phyloP scores from a whole-genome alignment of 2,113 vertebrate species.

The Accipiter virgatus region DNA sequence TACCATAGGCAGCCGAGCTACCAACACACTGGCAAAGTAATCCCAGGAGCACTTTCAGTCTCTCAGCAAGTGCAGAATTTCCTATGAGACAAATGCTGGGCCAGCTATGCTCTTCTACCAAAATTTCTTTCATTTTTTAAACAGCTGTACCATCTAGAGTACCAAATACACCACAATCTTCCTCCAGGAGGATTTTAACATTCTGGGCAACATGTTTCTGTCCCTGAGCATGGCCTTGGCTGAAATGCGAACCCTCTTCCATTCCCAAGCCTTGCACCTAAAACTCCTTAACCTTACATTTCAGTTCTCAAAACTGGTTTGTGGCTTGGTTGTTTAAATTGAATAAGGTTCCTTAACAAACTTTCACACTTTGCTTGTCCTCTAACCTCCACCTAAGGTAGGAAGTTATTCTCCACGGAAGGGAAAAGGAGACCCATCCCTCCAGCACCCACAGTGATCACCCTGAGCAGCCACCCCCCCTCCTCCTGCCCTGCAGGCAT shows the following conservation, averaged over 20 bases:
- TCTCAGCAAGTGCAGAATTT: not conserved
- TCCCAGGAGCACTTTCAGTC: not conserved
- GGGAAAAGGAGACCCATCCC: not conserved
- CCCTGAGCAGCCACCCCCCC: fast-evolving
- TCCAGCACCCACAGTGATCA: not conserved
- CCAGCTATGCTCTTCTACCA: not conserved
- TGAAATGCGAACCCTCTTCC: not conserved
- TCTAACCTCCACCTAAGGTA: not conserved
- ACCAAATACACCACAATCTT: not conserved
- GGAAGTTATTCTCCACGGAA: not conserved
- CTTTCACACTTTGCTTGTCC: not conserved
- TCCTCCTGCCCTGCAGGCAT: not conserved
- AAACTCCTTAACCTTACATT: not conserved
- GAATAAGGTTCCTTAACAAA: not conserved
- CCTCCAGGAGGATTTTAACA: not conserved
- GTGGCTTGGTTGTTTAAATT: not conserved
- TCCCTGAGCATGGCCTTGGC: fast-evolving
- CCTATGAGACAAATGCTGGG: not conserved
- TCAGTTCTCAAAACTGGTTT: not conserved
- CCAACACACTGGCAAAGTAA: not conserved
- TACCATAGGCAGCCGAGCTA: not conserved
- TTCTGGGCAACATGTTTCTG: not conserved
- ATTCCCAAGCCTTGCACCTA: not conserved
- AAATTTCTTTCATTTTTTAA: not conserved
- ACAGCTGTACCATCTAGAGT: not conserved